Evolutionary conservation across 1,140 invertebrate genomes (phyloP).

Genomic region (Asobara japonica): DNA sequence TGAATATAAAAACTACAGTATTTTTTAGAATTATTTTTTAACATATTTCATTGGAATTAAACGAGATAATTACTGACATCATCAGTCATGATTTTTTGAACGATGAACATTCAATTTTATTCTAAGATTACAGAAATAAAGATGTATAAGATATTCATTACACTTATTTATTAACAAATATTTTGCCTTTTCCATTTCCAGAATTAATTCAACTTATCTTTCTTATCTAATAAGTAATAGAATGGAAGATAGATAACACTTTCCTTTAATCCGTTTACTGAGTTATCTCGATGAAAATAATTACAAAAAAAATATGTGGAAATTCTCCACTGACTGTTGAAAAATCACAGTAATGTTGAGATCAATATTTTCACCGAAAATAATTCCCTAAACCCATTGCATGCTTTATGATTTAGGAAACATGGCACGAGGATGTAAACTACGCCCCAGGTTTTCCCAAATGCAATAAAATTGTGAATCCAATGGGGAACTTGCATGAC

Average conservation of each 20-base stretch:
- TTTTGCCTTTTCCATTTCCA: conserved; percentile 5
- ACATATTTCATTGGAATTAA: conserved; percentile 19
- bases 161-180: neutral
- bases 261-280: neutral
- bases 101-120: conserved; percentile 22
- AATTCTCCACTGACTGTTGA: neutral
- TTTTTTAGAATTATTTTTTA: conserved; percentile 38
- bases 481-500: no score
- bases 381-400: neutral
- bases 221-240: neutral
- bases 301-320: neutral
- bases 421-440: neutral
- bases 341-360: conserved; percentile 1
- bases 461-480: no score
- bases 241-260: no score
- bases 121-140: conserved; percentile 34
- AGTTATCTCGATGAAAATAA: neutral
- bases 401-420: neutral
- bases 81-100: conserved; percentile 5
- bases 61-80: conserved; percentile 1
- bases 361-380: neutral
- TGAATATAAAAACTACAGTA: conserved; percentile 28
- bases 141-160: neutral
- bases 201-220: neutral
- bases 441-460: neutral